Conservation (phyloP, 2,888 invertebrate species). For the Eristalis intricaria region DNA sequence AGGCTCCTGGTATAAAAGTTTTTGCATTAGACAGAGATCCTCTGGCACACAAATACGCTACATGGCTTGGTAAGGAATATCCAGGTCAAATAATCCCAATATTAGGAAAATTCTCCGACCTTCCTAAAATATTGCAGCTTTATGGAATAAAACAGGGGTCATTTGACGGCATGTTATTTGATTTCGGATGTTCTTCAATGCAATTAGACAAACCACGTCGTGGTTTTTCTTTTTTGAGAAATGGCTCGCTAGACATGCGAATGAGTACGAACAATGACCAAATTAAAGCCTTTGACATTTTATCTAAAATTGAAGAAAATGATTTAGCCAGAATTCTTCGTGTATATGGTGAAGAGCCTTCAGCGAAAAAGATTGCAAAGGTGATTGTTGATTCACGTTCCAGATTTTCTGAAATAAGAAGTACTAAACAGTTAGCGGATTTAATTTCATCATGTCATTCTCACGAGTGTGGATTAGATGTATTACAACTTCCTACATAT, state of each 20-base stretch:
- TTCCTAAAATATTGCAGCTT: constrained; percentile 86
- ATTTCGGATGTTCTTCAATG: too few species aligned
- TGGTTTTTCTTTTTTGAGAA: constrained; percentile 92
- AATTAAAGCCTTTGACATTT: constrained; percentile 93
- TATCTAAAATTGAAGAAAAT: constrained; percentile 89
- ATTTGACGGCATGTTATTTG: constrained; percentile 84
- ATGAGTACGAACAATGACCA: constrained; percentile 89
- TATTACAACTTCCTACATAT: constrained; percentile 88
- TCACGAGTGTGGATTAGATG: constrained; percentile 87
- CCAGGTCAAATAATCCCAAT: too few species aligned
- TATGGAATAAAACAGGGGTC: constrained; percentile 84
- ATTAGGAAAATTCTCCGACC: too few species aligned
- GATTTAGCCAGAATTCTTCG: constrained; percentile 93
- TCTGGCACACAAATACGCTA: too few species aligned
- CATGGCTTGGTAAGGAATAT: too few species aligned
- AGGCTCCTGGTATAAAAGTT: too few species aligned
- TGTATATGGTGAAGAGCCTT: constrained; percentile 95
- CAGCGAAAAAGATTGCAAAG: constrained; percentile 92
- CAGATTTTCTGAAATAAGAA: constrained; percentile 88
- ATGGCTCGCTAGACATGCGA: constrained; percentile 97
- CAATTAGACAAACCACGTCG: constrained; percentile 87
- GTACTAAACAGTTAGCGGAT: too few species aligned
- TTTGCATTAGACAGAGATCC: too few species aligned
- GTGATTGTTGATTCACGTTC: constrained; percentile 92
- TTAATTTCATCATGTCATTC: too few species aligned